A percentile compares a stretch with the other conserved stretches of the same genome.
Conservation (phyloP, 2,888 invertebrate genomes). For the Lasioglossum calceatum region DNA sequence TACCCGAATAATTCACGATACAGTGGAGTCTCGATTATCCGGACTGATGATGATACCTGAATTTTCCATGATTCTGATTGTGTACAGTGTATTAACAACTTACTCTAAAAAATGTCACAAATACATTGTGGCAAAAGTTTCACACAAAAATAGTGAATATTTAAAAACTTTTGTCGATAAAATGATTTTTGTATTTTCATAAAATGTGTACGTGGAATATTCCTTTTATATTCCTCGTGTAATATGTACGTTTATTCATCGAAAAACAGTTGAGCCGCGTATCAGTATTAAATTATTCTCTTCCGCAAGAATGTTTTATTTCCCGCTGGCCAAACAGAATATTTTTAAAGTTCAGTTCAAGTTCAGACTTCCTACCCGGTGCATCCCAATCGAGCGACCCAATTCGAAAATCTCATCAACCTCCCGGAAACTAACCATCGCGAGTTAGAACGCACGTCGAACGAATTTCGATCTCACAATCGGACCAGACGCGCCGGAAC, state of each 20-base stretch:
- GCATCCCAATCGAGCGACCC: constrained; percentile 48
- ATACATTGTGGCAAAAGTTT: background rate
- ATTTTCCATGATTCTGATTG: too few relatives aligned
- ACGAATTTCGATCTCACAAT: constrained; percentile 34
- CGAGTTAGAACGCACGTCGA: constrained; percentile 19
- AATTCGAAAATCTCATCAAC: constrained; percentile 42
- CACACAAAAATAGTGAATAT: background rate
- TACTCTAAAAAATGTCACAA: too few relatives aligned
- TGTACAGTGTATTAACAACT: too few relatives aligned
- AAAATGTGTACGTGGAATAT: background rate
- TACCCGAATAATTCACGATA: background rate
- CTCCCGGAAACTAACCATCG: constrained; percentile 23
- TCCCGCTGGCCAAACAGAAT: background rate
- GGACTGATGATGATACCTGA: too few relatives aligned
- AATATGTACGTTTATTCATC: background rate
- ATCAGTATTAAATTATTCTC: background rate
- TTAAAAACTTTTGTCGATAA: background rate
- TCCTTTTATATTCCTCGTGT: background rate
- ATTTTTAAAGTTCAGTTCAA: constrained; percentile 40
- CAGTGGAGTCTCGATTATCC: too few relatives aligned
- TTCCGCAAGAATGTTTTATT: background rate
- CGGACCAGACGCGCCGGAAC: background rate
- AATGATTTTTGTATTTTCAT: too few relatives aligned
- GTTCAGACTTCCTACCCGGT: constrained; percentile 33
- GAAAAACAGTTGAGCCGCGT: background rate